These are phyloP conservation scores for Oreotragus oreotragus DNA, from an alignment of 2,113 vertebrate species.

Conservation along the genomic window DNA sequence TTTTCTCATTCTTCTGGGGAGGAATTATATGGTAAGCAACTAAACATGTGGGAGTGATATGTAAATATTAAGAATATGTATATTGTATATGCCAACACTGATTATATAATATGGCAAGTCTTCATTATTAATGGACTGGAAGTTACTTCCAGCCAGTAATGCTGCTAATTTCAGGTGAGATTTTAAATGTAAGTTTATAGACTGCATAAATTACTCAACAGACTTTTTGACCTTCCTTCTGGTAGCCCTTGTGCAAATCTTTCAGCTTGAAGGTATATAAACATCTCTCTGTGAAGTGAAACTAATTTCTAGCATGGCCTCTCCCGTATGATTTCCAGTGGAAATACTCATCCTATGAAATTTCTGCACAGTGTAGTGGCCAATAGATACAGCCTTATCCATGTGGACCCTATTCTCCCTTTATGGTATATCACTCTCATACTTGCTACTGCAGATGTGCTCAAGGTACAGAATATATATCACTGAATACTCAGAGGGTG, in stretches of 20 bases:
- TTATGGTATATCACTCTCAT: neutral
- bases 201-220: neutral
- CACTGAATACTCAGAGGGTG: neutral
- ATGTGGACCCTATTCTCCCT: neutral
- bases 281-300: neutral
- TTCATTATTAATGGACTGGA: neutral
- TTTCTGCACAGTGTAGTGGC: neutral
- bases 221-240: neutral
- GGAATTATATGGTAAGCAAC: constrained; percentile 94
- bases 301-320: neutral
- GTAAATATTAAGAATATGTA: neutral
- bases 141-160: neutral
- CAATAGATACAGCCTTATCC: neutral
- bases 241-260: neutral
- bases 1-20: constrained; percentile 99
- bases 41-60: neutral
- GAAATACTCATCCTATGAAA: neutral
- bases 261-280: neutral
- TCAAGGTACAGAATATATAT: neutral
- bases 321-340: neutral
- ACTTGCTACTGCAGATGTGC: neutral
- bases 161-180: neutral
- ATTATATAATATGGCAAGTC: constrained; percentile 5
- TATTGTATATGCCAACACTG: neutral
- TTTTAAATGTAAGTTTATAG: neutral